Percentiles rank a stretch among this genome's conserved stretches.
These are phyloP conservation scores for Scaptomyza graminum DNA, from an alignment of 1,140 invertebrate species.

Conservation along the genomic window DNA sequence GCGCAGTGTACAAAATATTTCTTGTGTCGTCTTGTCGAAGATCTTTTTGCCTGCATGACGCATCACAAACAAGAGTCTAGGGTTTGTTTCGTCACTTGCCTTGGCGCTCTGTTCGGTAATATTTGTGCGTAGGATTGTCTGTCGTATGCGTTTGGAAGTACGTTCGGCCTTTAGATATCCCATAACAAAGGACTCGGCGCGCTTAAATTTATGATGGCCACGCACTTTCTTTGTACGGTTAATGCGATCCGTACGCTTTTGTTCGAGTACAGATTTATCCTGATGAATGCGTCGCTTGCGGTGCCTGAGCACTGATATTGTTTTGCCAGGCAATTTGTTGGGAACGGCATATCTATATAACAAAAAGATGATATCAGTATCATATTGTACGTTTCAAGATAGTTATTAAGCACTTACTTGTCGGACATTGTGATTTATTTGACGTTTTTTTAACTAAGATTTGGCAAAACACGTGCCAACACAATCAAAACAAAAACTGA, in stretches of 20 bases:
- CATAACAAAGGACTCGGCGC: conserved; percentile 82
- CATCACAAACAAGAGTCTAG: conserved; percentile 75
- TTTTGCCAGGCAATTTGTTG: conserved; percentile 83
- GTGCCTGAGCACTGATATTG: conserved; percentile 77
- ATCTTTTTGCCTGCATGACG: conserved; percentile 80
- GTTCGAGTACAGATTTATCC: conserved; percentile 71
- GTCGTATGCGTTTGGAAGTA: conserved; percentile 74
- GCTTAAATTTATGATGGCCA: conserved; percentile 72
- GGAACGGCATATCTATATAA: conserved; percentile 75
- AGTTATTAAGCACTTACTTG: conserved; percentile 54
- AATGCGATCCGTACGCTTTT: conserved; percentile 63
- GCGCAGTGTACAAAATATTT: conserved; percentile 66
- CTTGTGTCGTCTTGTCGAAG: conserved; percentile 72
- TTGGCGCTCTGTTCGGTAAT: conserved; percentile 60
- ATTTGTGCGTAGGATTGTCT: conserved; percentile 67
- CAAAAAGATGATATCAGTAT: background rate
- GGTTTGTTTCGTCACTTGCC: conserved; percentile 57
- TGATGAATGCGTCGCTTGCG: conserved; percentile 77
- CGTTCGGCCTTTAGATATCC: conserved; percentile 77
- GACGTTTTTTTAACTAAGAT: conserved; percentile 22
- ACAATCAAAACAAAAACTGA: conserved; percentile 69
- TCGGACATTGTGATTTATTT: conserved; percentile 63
- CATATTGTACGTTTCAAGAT: background rate
- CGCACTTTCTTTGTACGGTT: conserved; percentile 47
- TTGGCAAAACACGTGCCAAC: conserved; percentile 56